Conservation (phyloP, 2,888 invertebrate species). For the Patella depressa region DNA sequence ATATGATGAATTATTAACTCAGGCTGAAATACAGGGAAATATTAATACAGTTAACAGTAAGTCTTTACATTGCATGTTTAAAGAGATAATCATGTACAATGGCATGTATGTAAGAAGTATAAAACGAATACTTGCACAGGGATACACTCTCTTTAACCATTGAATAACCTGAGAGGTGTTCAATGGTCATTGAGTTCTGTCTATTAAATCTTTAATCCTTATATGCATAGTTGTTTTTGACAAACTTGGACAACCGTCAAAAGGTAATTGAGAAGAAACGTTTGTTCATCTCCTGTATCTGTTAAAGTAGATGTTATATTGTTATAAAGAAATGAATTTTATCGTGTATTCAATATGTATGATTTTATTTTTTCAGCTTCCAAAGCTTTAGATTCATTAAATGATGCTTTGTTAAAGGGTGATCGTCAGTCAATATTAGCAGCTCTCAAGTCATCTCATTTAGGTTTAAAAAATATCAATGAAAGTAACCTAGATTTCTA, state of each 20-base stretch:
- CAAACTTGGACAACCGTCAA: no score
- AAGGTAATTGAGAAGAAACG: no score
- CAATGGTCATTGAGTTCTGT: no score
- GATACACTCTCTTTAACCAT: no score
- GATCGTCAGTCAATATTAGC: slow-evolving; percentile 51
- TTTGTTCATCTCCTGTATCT: background rate
- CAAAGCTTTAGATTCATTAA: slow-evolving; percentile 47
- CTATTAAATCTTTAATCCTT: no score
- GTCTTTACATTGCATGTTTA: slow-evolving; percentile 30
- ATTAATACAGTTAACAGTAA: slow-evolving; percentile 78
- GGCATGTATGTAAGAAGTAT: no score
- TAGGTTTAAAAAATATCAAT: slow-evolving; percentile 61
- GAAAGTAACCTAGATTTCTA: slow-evolving; percentile 63
- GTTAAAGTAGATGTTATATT: background rate
- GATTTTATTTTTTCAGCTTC: slow-evolving; percentile 42
- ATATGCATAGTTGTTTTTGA: no score
- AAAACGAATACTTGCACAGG: no score
- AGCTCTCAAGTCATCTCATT: slow-evolving; percentile 52
- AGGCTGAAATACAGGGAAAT: slow-evolving; percentile 82
- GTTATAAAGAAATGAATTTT: background rate
- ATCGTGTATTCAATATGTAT: background rate
- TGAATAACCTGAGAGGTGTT: no score
- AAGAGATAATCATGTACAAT: no score
- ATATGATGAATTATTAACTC: slow-evolving; percentile 81
- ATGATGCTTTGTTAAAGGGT: slow-evolving; percentile 54